phyloP scores from a whole-genome alignment of 2,113 vertebrate genomes.

The Syngnathus floridae region DNA sequence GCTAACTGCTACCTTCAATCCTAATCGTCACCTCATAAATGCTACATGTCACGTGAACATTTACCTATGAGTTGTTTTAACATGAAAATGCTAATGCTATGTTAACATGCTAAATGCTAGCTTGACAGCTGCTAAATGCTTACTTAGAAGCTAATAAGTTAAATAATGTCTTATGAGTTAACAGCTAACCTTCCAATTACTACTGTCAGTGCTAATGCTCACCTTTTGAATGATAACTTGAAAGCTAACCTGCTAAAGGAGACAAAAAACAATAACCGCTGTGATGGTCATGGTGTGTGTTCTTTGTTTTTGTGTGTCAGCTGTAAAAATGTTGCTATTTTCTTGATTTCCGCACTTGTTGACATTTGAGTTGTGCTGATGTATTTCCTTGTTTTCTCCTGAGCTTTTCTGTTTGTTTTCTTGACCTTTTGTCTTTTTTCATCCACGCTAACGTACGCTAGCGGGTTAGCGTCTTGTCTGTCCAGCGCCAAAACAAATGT shows the following conservation, averaged over 20 bases:
- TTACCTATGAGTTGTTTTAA: not conserved
- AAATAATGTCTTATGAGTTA: not conserved
- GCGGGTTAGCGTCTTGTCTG: conserved; percentile 36
- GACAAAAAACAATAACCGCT: not conserved
- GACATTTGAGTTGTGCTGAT: conserved; percentile 31
- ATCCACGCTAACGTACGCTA: conserved; percentile 12
- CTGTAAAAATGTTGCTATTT: conserved; percentile 18
- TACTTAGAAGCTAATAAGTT: too few species aligned
- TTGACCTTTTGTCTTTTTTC: conserved; percentile 70
- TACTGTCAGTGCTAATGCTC: not conserved
- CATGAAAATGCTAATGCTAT: not conserved
- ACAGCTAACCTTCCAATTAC: not conserved
- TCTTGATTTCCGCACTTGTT: conserved; percentile 24
- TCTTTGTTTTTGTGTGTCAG: not conserved
- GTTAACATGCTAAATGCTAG: not conserved
- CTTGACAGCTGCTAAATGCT: not conserved
- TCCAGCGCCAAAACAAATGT: conserved; percentile 63
- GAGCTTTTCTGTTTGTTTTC: conserved; percentile 45
- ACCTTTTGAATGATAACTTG: not conserved
- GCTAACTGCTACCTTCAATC: not conserved
- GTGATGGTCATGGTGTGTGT: not conserved
- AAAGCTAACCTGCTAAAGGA: not conserved
- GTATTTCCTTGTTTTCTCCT: conserved; percentile 47
- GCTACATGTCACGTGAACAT: not conserved
- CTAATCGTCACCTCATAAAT: not conserved